Evolutionary conservation across 2,888 invertebrate genomes (phyloP).

Genomic region (Temnothorax unifasciatus): DNA sequence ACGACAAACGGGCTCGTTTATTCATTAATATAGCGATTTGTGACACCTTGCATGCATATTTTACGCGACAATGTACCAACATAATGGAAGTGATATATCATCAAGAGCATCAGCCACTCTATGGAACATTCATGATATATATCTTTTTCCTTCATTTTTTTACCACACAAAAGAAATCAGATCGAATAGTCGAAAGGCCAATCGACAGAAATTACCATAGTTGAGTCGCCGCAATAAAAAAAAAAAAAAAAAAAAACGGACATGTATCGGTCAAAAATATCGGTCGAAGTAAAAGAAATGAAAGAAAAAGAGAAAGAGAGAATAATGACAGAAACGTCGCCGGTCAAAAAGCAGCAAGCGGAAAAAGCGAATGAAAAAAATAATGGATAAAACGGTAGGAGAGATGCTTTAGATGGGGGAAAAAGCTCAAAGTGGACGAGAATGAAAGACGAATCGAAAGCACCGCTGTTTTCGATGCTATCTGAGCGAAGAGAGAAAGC

Average conservation of each 20-base stretch:
- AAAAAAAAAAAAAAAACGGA: background rate
- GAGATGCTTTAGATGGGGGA: background rate
- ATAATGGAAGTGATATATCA: background rate
- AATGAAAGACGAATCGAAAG: conserved; percentile 35
- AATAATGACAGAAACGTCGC: conserved; percentile 13
- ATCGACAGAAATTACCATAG: background rate
- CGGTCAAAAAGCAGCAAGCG: background rate
- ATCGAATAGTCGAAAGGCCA: background rate
- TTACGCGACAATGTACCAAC: background rate
- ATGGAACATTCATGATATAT: background rate
- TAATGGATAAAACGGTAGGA: background rate
- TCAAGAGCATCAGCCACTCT: background rate
- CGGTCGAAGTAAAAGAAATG: background rate
- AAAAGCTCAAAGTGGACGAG: conserved; percentile 26
- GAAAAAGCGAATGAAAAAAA: background rate
- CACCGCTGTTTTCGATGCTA: conserved; percentile 13
- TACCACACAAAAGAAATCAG: background rate
- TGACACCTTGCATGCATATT: background rate
- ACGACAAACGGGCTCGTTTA: background rate
- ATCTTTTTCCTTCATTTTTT: background rate
- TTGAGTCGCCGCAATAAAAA: conserved; percentile 4
- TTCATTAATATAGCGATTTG: conserved; percentile 1
- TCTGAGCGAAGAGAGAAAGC: conserved; percentile 33
- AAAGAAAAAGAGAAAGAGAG: background rate
- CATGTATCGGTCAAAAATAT: background rate